Base-by-base conservation (phyloP, 37 sponge, comb jelly and placozoan genomes). In the Mnemiopsis leidyi region DNA sequence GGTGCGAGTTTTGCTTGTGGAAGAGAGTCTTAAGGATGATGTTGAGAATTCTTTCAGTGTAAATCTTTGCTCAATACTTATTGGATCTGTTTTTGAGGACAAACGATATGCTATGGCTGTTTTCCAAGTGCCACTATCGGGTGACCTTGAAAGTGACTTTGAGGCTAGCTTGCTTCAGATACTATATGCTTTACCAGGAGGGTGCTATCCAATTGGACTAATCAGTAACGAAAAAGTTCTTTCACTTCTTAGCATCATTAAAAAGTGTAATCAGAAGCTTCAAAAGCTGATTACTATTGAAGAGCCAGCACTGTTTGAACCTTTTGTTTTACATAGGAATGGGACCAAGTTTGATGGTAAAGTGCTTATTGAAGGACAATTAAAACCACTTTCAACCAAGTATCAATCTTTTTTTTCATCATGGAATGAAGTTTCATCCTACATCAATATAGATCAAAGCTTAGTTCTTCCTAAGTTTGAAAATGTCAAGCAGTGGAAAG, bases 301-400 rank as follows among this genome's bases (percentile, higher is more conserved):
- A 39, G 90, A 39, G 48, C n/a, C n/a, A n/a, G 9, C 24, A 25
- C 35, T 85, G 35, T 33, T 85, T 40, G 90, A 85, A 26, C 90
- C 90, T 0, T 33, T 39, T 38, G 90, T 85, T 5, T n/a, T 85
- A 1, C 24, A 3, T 39, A 38, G 35, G n/a, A 40, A 7, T 25
- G 90, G 90, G 90, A 85, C 38, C 23, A 85, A 85, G 90, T 21
- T 85, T 39, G 90, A 85, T 23, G 36, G 90, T 25, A 85, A 40
- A 40, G 90, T 85, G 0, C 39, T 85, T n/a, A 3, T 85, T 38
- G 90, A 85, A 2, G 90, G 90, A 39, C 90, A 85, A 21, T 39
- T 85, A 37, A 85, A 85, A 39, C 90, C 90, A 29, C 23, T 85
- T 23, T 40, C 90, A 9, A 23, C 36, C 0, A 38, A 40, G 40